These are phyloP conservation scores for Cotesia glomerata DNA, from an alignment of 1,140 invertebrate genomes.

Conservation along the genomic window DNA sequence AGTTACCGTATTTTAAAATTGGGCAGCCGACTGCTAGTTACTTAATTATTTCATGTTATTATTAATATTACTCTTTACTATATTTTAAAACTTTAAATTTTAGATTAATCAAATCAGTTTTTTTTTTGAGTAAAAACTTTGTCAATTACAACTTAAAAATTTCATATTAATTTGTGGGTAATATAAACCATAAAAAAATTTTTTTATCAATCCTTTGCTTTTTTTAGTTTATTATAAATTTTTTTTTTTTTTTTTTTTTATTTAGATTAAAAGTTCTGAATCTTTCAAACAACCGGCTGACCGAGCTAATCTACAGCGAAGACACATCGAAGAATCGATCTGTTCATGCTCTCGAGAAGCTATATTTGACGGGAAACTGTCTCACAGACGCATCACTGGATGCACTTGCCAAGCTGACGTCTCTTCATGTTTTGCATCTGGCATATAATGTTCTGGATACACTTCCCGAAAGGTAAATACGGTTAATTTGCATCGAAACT, in stretches of 20 bases:
- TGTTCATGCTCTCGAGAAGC: slow-evolving; percentile 69
- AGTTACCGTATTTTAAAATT: too few relatives aligned
- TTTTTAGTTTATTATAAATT: slow-evolving; percentile 3
- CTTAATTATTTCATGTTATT: too few relatives aligned
- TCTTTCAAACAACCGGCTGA: slow-evolving; percentile 78
- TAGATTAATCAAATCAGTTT: too few relatives aligned
- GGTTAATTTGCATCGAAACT: slow-evolving; percentile 8
- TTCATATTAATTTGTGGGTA: too few relatives aligned
- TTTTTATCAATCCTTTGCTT: neutral
- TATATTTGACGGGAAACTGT: slow-evolving; percentile 80
- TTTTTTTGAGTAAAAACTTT: too few relatives aligned
- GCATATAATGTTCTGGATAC: slow-evolving; percentile 79
- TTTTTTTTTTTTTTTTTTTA: slow-evolving; percentile 28
- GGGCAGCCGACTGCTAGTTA: too few relatives aligned
- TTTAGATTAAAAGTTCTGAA: slow-evolving; percentile 75
- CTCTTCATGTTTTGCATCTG: slow-evolving; percentile 74
- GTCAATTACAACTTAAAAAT: too few relatives aligned
- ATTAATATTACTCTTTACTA: too few relatives aligned
- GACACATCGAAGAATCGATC: slow-evolving; percentile 53
- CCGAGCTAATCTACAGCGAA: slow-evolving; percentile 70
- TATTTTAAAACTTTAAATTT: too few relatives aligned
- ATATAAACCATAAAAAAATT: too few relatives aligned
- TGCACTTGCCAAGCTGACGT: slow-evolving; percentile 70
- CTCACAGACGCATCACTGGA: slow-evolving; percentile 76
- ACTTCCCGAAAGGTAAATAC: slow-evolving; percentile 70